These are phyloP conservation scores for Prionace glauca DNA, from an alignment of 2,797 vertebrate genomes.

Conservation along the genomic window DNA sequence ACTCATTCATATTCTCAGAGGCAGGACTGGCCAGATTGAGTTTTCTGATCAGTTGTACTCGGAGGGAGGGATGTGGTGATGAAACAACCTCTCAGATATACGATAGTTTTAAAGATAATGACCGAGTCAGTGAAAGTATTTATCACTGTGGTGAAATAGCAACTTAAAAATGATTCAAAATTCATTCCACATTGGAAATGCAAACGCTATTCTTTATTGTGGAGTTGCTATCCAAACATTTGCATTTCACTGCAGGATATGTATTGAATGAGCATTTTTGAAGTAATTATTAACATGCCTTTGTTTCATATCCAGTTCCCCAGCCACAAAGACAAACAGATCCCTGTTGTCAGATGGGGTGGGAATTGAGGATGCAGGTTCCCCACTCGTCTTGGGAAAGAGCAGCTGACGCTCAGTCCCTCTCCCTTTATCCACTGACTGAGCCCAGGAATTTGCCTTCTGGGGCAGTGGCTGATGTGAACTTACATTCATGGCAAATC, in stretches of 20 bases:
- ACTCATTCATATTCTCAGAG: not conserved
- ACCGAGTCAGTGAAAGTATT: not conserved
- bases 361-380: not conserved
- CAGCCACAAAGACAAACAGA: not conserved
- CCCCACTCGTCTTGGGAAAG: not conserved
- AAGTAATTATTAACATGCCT: not conserved
- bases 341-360: not conserved
- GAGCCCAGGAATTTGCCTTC: not conserved
- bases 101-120: not conserved
- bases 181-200: not conserved
- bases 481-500: not conserved
- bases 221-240: not conserved
- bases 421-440: not conserved
- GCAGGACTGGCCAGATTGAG: not conserved
- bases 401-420: not conserved
- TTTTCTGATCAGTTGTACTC: not conserved
- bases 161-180: not conserved
- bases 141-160: not conserved
- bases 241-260: not conserved
- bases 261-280: not conserved
- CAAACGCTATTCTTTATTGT: not conserved
- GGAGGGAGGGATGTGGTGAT: not conserved
- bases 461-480: not conserved
- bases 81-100: not conserved
- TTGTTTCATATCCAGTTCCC: not conserved